Percentiles rank a stretch among this genome's conserved stretches.
These are phyloP conservation scores for Cottoperca gobio DNA, from an alignment of 2,797 vertebrate species.

Conservation along the genomic window DNA sequence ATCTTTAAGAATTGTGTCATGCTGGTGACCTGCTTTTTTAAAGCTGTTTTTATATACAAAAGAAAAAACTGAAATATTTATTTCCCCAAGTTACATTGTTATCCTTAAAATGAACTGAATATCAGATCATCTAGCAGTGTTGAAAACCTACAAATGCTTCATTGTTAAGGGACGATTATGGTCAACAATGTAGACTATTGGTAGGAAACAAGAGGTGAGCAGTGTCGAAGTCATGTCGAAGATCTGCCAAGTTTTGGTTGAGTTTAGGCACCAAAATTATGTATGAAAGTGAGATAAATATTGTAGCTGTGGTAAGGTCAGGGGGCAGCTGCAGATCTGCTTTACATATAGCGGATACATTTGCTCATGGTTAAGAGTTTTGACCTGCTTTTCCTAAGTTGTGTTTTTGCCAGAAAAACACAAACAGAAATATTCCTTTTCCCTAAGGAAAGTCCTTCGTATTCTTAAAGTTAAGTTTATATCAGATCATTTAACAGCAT, in stretches of 20 bases:
- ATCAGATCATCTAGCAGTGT: neutral
- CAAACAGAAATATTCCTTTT: neutral
- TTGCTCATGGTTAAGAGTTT: too few species aligned
- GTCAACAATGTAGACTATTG: neutral
- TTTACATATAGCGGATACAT: slow-evolving; percentile 3
- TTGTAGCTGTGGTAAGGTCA: too few species aligned
- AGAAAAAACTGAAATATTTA: neutral
- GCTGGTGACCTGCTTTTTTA: slow-evolving; percentile 34
- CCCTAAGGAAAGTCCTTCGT: neutral
- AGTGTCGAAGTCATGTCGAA: too few species aligned
- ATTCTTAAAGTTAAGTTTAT: neutral
- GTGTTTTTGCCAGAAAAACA: slow-evolving; percentile 39
- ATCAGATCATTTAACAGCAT: neutral
- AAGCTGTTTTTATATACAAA: slow-evolving; percentile 35
- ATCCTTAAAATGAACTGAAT: neutral
- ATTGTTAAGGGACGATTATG: neutral
- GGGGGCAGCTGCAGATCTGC: slow-evolving; percentile 2
- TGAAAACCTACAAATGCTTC: neutral
- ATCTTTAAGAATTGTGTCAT: slow-evolving; percentile 58
- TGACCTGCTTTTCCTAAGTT: too few species aligned
- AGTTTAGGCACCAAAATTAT: too few species aligned
- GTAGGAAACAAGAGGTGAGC: neutral
- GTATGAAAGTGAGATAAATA: too few species aligned
- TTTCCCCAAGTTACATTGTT: too few species aligned
- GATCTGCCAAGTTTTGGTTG: too few species aligned